Evolutionary conservation across 2,113 vertebrate species (phyloP), one percentile per base, ranked within the genome.

Genomic region (Rhinolophus sinicus): DNA sequence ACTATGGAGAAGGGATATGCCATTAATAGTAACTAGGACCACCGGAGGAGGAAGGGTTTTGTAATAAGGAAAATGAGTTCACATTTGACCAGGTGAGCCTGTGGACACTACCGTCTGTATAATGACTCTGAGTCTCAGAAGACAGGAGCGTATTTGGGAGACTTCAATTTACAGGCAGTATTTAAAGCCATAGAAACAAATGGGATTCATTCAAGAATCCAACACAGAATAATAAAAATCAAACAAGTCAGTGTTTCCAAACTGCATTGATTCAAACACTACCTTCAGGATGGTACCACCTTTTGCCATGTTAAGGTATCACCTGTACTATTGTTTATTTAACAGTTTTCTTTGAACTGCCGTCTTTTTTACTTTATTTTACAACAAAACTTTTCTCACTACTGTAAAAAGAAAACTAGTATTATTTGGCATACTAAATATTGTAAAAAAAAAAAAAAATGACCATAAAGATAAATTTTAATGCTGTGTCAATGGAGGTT

Each of bases 111-210:
- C 72, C 1, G 2, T 24, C 16, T 28, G 56, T 16, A 26, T 3
- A 28, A 58, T 47, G 18, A 90, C 19, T 44, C 38, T 30, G 8
- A 88, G 72, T 33, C 67, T 82, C 50, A 77, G 40, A 73, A 73
- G n/a, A 80, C 26, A 82, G 28, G 62, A 0, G 0, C 16, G 1
- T 75, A 54, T 81, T 73, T 52, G 35, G 81, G n/a, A 81, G 22
- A 72, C 21, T 65, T 77, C 10, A 10, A 28, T 84, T 94, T 6
- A 38, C 4, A 70, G 16, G n/a, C 19, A 40, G 7, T 14, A 88
- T 35, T 93, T 91, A 91, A 96, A 93, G 19, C 15, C 47, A 69
- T 8, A 58, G 47, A 83, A 72, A 83, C 18, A 96, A 52, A 87
- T 62, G 2, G 15, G 10, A 80, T 73, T 92, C 19, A 88, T 9